Evolutionary conservation across 2,113 vertebrate species (phyloP).

Genomic region (Pelusios castaneus): DNA sequence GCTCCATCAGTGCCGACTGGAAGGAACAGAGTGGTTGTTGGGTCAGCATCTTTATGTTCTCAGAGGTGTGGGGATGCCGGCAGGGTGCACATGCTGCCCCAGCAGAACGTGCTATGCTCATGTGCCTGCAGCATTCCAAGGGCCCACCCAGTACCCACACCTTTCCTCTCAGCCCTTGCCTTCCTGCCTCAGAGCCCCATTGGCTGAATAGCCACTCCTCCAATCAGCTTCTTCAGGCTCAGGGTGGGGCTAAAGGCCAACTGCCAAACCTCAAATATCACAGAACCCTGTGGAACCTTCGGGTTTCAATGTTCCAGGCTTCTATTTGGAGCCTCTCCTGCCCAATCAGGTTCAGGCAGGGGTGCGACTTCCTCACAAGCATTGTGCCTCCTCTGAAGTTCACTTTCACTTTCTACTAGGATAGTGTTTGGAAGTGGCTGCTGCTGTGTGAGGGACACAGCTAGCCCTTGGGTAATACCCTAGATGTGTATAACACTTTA

Average conservation of each 20-base stretch:
- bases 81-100: too few relatives aligned
- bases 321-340: neutral
- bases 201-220: neutral
- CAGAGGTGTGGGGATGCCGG: too few relatives aligned
- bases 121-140: too few relatives aligned
- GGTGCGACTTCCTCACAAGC: neutral
- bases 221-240: neutral
- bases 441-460: rapidly evolving
- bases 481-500: neutral
- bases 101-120: too few relatives aligned
- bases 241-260: neutral
- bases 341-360: rapidly evolving
- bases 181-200: neutral
- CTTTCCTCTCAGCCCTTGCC: neutral
- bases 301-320: neutral
- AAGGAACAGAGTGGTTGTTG: too few relatives aligned
- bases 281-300: rapidly evolving
- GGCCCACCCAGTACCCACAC: too few relatives aligned
- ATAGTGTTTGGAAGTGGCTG: neutral
- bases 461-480: too few relatives aligned
- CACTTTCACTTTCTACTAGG: neutral
- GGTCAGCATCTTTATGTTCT: too few relatives aligned
- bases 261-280: rapidly evolving
- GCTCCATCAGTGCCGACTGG: neutral
- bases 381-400: too few relatives aligned